Base-by-base conservation (phyloP, 53 echinoderm and acorn worm genomes). In the Zoroaster sp. region DNA sequence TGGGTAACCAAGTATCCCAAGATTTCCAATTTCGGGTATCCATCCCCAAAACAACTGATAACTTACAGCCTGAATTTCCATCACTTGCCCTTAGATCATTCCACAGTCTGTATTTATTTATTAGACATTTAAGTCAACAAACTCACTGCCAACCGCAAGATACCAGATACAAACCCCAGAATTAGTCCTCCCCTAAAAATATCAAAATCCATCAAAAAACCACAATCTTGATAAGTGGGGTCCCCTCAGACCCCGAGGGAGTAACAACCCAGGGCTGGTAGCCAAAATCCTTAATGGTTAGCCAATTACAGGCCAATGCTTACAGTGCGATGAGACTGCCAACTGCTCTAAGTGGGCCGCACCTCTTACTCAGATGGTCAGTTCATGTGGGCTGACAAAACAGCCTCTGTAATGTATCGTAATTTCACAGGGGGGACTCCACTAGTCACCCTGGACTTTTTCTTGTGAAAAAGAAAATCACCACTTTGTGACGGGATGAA, bases 51-150 rank as follows among this genome's bases (percentile, higher is more conserved):
- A n/a, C n/a, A n/a, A n/a, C n/a, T n/a, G n/a, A n/a, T n/a, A n/a
- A n/a, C n/a, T n/a, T n/a, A n/a, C n/a, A n/a, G n/a, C n/a, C n/a
- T 59, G 8, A 59, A 10, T 59, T 59, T 59, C 63, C 63, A 59
- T 59, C 63, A 59, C 63, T 59, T 59, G 28, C 63, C 63, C 39
- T 20, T 46, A 47, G 45, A 33, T 44, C 47, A 31, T 45, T 44
- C 23, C 23, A 10, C 8, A 32, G 46, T 37, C 75, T 75, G 41
- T 46, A 75, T 75, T 75, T 75, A 75, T 75, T 75, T 49, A 75
- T 46, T 46, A 75, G 75, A 44, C 75, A 44, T 13, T 59, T 75
- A 44, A 47, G 75, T 75, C 75, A 75, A 75, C 75, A 75, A 75
- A 75, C 75, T 75, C 47, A 18, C 43, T 20, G 30, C 75, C 75